Conservation (phyloP, 2,113 vertebrate genomes). For the Haplochromis vanheusdeni region DNA sequence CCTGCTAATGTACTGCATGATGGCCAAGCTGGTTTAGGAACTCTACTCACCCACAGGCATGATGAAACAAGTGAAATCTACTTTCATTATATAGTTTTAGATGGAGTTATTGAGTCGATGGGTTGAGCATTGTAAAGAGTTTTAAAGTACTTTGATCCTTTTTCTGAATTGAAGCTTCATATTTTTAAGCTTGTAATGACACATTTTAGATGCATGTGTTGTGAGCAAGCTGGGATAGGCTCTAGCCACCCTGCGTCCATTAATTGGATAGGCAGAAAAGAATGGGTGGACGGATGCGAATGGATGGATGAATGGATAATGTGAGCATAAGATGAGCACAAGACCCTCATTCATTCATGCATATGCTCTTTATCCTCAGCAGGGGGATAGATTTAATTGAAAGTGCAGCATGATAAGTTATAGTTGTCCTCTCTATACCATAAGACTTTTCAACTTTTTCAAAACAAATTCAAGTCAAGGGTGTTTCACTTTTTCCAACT, state of each 20-base stretch:
- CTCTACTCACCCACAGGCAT: neutral
- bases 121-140: neutral
- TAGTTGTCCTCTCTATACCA: neutral
- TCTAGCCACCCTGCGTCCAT: neutral
- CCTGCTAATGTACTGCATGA: neutral
- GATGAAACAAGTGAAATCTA: neutral
- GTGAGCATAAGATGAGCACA: neutral
- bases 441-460: neutral
- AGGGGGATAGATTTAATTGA: neutral
- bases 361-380: neutral
- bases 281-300: neutral
- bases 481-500: neutral
- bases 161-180: neutral
- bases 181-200: neutral
- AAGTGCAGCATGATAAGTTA: neutral
- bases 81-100: neutral
- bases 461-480: neutral
- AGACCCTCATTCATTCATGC: neutral
- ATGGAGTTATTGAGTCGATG: neutral
- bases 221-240: neutral
- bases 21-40: neutral
- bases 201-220: neutral
- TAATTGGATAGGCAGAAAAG: neutral
- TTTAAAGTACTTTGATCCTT: neutral
- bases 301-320: neutral